A percentile compares a stretch with the other conserved stretches of the same genome.
These are phyloP conservation scores for Alloscopus bannaensis DNA, from an alignment of 2,888 invertebrate genomes.

Conservation along the genomic window DNA sequence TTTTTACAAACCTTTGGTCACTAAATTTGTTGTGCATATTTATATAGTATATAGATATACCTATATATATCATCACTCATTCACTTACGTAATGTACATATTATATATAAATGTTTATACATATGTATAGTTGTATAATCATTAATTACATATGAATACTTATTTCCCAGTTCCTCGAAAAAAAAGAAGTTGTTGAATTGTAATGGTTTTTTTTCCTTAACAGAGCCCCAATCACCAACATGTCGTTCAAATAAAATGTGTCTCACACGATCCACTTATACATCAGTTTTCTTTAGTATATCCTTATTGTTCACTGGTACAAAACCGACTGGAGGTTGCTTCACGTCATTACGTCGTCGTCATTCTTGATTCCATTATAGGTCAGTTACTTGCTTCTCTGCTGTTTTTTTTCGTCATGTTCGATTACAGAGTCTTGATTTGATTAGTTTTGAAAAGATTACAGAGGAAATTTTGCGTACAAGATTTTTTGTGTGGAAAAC, in stretches of 20 bases:
- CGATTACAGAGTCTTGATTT: no score
- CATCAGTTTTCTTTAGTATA: slow-evolving; percentile 47
- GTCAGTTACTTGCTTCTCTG: slow-evolving; percentile 15
- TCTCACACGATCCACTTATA: slow-evolving; percentile 50
- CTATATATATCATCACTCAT: slow-evolving; percentile 69
- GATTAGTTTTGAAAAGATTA: no score
- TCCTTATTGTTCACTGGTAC: slow-evolving; percentile 65
- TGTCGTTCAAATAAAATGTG: slow-evolving; percentile 55
- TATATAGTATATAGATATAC: no score
- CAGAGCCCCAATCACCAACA: slow-evolving; percentile 56
- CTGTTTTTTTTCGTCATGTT: not conserved
- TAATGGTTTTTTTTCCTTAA: no score
- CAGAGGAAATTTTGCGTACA: no score
- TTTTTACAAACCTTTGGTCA: slow-evolving; percentile 66
- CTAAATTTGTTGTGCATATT: slow-evolving; percentile 61
- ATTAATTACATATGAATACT: slow-evolving; percentile 61
- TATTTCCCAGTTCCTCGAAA: slow-evolving; percentile 62
- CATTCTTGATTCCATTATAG: no score
- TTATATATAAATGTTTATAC: slow-evolving; percentile 12
- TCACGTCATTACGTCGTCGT: not conserved
- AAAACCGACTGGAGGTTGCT: slow-evolving; percentile 45
- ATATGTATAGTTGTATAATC: slow-evolving; percentile 31
- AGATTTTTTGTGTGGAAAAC: no score
- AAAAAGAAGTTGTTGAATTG: slow-evolving; percentile 34
- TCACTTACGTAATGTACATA: slow-evolving; percentile 44